A percentile compares a stretch with the other conserved stretches of the same genome.
Evolutionary conservation across 2,113 vertebrate species (phyloP).

Genomic region (Tenrec ecaudatus): DNA sequence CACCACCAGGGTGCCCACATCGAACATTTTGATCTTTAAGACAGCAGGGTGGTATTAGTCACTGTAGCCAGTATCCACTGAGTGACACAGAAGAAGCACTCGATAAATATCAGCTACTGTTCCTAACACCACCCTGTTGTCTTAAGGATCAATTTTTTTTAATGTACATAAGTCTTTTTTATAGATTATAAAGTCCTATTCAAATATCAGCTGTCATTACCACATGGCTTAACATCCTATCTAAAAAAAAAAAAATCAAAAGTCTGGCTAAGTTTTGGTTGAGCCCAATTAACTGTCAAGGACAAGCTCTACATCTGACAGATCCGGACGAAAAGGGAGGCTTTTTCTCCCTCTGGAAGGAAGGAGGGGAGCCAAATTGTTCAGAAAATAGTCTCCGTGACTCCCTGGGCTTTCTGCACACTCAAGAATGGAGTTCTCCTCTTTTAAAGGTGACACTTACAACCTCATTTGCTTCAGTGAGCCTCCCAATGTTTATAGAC

Average conservation of each 20-base stretch:
- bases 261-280: background rate
- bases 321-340: background rate
- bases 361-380: background rate
- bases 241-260: background rate
- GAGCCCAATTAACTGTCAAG: background rate
- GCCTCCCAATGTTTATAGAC: slow-evolving; percentile 56
- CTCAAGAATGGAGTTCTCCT: slow-evolving; percentile 27
- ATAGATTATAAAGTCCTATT: background rate
- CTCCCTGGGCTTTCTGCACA: background rate
- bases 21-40: no score
- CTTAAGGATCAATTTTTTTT: background rate
- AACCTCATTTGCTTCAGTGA: slow-evolving; percentile 60
- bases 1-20: no score
- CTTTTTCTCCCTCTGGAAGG: background rate
- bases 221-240: background rate
- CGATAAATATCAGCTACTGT: background rate
- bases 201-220: background rate
- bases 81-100: no score
- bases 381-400: background rate
- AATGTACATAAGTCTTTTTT: background rate
- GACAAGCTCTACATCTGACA: background rate
- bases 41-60: no score
- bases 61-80: no score
- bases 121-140: background rate
- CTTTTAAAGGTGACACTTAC: background rate